A percentile compares a stretch with the other conserved stretches of the same genome.
Conservation (phyloP, 1,140 invertebrate species). For the Habropoda laboriosa region DNA sequence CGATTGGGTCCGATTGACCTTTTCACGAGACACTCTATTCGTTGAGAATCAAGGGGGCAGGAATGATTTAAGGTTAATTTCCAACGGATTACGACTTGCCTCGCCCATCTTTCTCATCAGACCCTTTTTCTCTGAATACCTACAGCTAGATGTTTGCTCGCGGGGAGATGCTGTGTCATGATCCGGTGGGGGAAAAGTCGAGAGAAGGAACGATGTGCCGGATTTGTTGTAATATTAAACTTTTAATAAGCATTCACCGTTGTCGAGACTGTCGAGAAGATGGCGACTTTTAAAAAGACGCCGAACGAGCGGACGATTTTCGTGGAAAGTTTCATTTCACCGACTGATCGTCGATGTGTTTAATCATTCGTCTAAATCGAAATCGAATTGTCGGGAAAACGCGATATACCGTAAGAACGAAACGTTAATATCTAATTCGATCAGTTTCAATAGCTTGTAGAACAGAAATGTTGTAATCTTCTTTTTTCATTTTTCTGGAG, state of each 20-base stretch:
- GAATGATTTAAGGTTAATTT: slow-evolving; percentile 71
- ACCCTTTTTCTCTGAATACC: slow-evolving; percentile 3
- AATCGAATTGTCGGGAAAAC: too few relatives aligned
- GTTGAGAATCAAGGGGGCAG: slow-evolving; percentile 53
- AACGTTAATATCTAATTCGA: too few relatives aligned
- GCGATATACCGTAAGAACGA: too few relatives aligned
- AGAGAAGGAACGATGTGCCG: not conserved
- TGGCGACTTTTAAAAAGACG: not conserved
- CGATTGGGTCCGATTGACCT: slow-evolving; percentile 68
- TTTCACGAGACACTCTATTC: slow-evolving; percentile 61
- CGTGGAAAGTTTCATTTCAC: slow-evolving; percentile 50
- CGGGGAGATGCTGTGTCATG: slow-evolving; percentile 7
- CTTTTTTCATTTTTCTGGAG: too few relatives aligned
- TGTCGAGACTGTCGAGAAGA: not conserved
- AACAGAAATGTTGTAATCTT: too few relatives aligned
- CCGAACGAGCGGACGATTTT: not conserved
- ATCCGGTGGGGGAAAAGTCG: not conserved
- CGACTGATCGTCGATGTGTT: slow-evolving; percentile 43
- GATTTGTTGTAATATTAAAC: slow-evolving; percentile 48
- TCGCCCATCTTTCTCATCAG: slow-evolving; percentile 16
- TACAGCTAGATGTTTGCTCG: slow-evolving; percentile 24
- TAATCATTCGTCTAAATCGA: too few relatives aligned
- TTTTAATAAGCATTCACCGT: slow-evolving; percentile 32
- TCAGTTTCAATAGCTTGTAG: too few relatives aligned
- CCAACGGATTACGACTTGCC: slow-evolving; percentile 59